Evolutionary conservation across 2,113 vertebrate genomes (phyloP), one percentile per base, ranked within the genome.

Genomic region (Prietella phreatophila): DNA sequence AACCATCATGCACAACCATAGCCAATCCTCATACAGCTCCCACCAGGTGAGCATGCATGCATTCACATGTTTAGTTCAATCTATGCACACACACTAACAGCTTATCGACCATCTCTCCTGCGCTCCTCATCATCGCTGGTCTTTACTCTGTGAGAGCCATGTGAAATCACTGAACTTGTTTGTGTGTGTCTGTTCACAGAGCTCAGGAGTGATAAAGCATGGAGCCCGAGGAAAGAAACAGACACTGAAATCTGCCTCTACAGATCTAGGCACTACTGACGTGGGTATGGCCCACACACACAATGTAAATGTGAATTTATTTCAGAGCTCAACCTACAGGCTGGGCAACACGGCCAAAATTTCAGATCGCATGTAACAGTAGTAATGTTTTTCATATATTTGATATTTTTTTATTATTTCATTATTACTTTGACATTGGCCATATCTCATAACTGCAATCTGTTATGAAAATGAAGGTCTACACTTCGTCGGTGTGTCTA

Each of bases 171-270:
- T 90, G 3, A 82, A 42, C 78, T 61, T 4, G 53, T 83, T 9
- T 67, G 15, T 88, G 27, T 67, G 15, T 88, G 27, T 5, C 89
- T 88, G 27, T 94, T 84, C 63, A n/a, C 89, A 97, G 97, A 95
- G 95, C 89, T 97, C 97, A 93, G 96, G 94, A 56, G 96, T 96
- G 83, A 95, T 98, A 94, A 99, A 99, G 87, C 97, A 99, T 0
- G 97, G 97, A 25, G 96, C 96, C 89, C 93, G 98, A 84, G 96
- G 96, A 91, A 99, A 98, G 90, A 96, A 97, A 84, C 98, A 97
- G 92, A 96, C 98, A 65, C 97, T 99, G 78, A 99, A 99, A 90
- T 99, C 98, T 20, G 97, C 97, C 42, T 99, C 98, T 25, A 99
- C 98, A 65, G 98, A 99, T 93, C 96, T 99, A 17, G 98, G 98